Base-by-base conservation (phyloP, 2,888 invertebrate species). In the Thyatira batis region DNA sequence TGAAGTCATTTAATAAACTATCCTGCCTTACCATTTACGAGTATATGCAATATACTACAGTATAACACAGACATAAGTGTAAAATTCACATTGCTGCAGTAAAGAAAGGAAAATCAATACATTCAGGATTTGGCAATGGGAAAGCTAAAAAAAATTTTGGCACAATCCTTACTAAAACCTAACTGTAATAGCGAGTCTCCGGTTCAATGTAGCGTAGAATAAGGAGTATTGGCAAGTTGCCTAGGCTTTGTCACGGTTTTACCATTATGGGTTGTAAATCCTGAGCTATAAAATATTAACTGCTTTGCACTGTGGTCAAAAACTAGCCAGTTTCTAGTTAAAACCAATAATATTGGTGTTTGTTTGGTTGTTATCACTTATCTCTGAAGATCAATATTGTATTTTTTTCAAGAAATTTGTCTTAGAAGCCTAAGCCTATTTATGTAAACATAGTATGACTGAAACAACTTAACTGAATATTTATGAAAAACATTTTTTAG, bases 51-150 rank as follows among this genome's bases (percentile, higher is more conserved):
- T 20, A 49, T 57, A 25, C 49, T 45, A 20, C 48, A 46, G 45
- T 49, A 25, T 30, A 13, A 17, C 23, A 33, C 43, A 30, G 13
- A 48, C 23, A 46, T 11, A 2, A 3, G 3, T 46, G 3, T 13
- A 49, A 59, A 49, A 48, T 60, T 51, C 49, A 57, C 53, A 55
- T 62, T 57, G 51, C 59, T 51, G 46, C 57, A 60, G 55, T 54
- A 58, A 58, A 58, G 55, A 60, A 63, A 64, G 54, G 52, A 55
- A 39, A 17, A 39, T 39, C 17, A 39, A 39, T 39, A 39, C 30
- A 30, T 3, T 4, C 33, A 33, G 33, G 11, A n/a, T 17, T 39
- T 39, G 39, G 39, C 39, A 39, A 39, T 39, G 39, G 8, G 17
- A 17, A 17, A 17, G 17, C 13, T n/a, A 8, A 39, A 13, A 39